phyloP scores from a whole-genome alignment of 2,888 invertebrate genomes.

The Pandemis cinnamomeana region DNA sequence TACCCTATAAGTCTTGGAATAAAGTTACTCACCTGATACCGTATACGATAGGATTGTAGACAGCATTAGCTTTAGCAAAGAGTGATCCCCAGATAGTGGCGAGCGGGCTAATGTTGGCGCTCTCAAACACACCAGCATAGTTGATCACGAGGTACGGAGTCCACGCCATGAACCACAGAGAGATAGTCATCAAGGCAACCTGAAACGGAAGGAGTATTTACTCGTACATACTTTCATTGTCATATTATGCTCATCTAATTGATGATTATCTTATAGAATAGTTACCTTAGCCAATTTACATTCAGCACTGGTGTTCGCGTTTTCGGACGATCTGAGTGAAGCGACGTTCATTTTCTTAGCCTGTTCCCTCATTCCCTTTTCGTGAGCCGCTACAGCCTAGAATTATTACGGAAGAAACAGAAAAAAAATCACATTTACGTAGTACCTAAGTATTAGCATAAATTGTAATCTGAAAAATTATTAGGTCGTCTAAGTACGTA shows the following conservation, averaged over 20 bases:
- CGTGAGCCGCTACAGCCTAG: conserved; percentile 92
- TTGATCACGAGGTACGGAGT: conserved; percentile 95
- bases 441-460: not conserved
- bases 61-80: conserved; percentile 96
- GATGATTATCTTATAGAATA: not conserved
- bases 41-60: conserved; percentile 96
- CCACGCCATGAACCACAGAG: conserved; percentile 97
- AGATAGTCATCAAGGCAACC: conserved; percentile 95
- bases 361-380: conserved; percentile 94
- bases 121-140: conserved; percentile 91
- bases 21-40: conserved; percentile 90
- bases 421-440: not conserved
- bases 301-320: conserved; percentile 91
- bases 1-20: not conserved
- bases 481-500: conserved; percentile 53
- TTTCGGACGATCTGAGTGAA: conserved; percentile 91
- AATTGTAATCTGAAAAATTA: not conserved
- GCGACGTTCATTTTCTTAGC: conserved; percentile 98
- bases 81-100: conserved; percentile 95
- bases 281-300: conserved; percentile 92
- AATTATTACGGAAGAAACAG: conserved; percentile 44
- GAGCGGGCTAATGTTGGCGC: conserved; percentile 89
- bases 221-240: not conserved
- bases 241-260: not conserved
- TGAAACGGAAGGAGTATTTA: conserved; percentile 52